Evolutionary conservation across 2,888 invertebrate genomes (phyloP), one percentile per base, ranked within the genome.

Genomic region (Drosophila paranaensis): DNA sequence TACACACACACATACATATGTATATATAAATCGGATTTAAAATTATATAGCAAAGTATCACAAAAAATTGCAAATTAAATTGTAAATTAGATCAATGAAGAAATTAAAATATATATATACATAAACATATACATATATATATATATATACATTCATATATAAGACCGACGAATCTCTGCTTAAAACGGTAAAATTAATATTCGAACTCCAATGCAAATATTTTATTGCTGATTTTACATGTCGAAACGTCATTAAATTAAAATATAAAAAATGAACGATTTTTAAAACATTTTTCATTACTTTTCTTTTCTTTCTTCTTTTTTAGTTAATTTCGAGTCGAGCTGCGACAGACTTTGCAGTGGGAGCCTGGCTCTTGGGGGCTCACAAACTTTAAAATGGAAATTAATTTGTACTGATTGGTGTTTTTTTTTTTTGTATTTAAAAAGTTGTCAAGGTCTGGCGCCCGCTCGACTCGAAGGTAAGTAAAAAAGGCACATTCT

Each of bases 41-140:
- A 83, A 79, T 82, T 78, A 78, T 81, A 89, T 83, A 76, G 85
- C 82, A 89, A 89, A 88, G 91, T 92, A 92, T 92, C 92, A 92
- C 92, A 92, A 91, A 91, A 90, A 90, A 92, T 92, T 92, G 91
- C 91, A 92, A 91, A 84, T 87, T 88, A 82, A 88, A 89, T 85
- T 83, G 76, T 81, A 80, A 85, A 88, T 77, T 89, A 89, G 88
- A 86, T 88, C 86, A 89, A 79, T 87, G 71, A 67, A 72, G 81
- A 81, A 81, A 79, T 71, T 70, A 72, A 74, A 76, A 71, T 71
- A 71, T 68, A 58, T 71, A 70, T 74, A 71, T 69, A 68, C 3
- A 27, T 27, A 27, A 66, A 11, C 14, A 33, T 73, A 74, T 20
- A 20, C 2, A 20, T 20, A 20, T 20, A 20, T 20, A 20, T 20